A percentile compares a stretch with the other conserved stretches of the same genome.
These are phyloP conservation scores for Reticulitermes speratus DNA, from an alignment of 1,140 invertebrate species.

Conservation along the genomic window DNA sequence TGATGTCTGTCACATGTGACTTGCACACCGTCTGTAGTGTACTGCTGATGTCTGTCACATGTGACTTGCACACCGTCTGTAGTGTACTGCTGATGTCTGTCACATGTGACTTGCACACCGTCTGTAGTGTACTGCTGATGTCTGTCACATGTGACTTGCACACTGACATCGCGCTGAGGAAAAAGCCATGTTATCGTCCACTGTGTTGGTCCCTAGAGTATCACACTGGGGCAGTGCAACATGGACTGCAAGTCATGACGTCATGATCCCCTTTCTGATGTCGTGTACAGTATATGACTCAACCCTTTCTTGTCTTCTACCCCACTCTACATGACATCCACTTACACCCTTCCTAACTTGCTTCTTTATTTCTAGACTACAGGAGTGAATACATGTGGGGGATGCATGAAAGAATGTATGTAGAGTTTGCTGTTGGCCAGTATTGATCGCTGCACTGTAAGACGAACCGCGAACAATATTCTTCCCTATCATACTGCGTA, in stretches of 20 bases:
- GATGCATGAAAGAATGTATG: not conserved
- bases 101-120: no score
- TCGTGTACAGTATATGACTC: not conserved
- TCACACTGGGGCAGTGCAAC: not conserved
- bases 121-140: no score
- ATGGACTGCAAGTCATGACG: not conserved
- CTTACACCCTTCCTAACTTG: not conserved
- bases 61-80: no score
- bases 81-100: no score
- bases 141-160: no score
- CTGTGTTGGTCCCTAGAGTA: not conserved
- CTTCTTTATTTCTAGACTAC: not conserved
- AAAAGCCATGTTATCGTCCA: not conserved
- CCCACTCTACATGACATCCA: not conserved
- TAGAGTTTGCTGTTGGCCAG: not conserved
- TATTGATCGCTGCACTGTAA: not conserved
- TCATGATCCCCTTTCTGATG: slow-evolving; percentile 10
- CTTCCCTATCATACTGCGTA: no score
- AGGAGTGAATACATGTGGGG: not conserved
- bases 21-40: no score
- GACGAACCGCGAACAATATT: not conserved
- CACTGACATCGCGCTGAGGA: not conserved
- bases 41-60: no score
- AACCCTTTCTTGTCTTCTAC: not conserved
- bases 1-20: no score